These are phyloP conservation scores for Xenentodon cancila DNA, from an alignment of 2,797 vertebrate genomes.

Conservation along the genomic window DNA sequence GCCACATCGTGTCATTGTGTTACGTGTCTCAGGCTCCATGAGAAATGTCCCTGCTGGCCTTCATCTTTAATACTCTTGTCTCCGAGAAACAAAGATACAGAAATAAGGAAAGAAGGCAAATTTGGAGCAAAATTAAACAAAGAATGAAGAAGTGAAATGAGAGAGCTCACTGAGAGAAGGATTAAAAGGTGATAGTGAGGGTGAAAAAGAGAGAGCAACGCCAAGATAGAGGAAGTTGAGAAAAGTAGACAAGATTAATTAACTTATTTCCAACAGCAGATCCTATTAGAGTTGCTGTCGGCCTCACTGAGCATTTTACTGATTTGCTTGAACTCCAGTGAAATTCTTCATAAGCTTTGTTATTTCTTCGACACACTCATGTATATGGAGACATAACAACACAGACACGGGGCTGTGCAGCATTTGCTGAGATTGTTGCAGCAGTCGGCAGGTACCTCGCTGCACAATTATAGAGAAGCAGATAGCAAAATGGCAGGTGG, in stretches of 20 bases:
- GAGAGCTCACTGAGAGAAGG: slow-evolving; percentile 27
- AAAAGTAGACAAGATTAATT: slow-evolving; percentile 62
- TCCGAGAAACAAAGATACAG: slow-evolving; percentile 14
- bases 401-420: background rate
- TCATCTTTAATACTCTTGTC: slow-evolving; percentile 28
- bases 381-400: slow-evolving; percentile 1
- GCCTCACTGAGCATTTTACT: background rate
- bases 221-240: slow-evolving; percentile 32
- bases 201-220: background rate
- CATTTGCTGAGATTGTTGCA: slow-evolving; percentile 5
- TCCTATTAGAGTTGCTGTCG: slow-evolving; percentile 56
- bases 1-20: slow-evolving; percentile 1
- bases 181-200: slow-evolving; percentile 42
- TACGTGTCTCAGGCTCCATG: slow-evolving; percentile 5
- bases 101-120: slow-evolving; percentile 25
- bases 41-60: slow-evolving; percentile 33
- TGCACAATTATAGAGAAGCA: slow-evolving; percentile 40
- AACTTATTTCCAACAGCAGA: slow-evolving; percentile 61
- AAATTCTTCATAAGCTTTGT: slow-evolving; percentile 8
- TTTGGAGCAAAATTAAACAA: slow-evolving; percentile 8
- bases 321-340: slow-evolving; percentile 3
- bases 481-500: slow-evolving; percentile 53
- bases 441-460: slow-evolving; percentile 40
- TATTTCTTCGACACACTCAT: background rate
- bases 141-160: slow-evolving; percentile 27